Percentiles rank a stretch among this genome's conserved stretches.
Conservation (phyloP, 64 coral and sea anemone species). For the Pachyseris speciosa region DNA sequence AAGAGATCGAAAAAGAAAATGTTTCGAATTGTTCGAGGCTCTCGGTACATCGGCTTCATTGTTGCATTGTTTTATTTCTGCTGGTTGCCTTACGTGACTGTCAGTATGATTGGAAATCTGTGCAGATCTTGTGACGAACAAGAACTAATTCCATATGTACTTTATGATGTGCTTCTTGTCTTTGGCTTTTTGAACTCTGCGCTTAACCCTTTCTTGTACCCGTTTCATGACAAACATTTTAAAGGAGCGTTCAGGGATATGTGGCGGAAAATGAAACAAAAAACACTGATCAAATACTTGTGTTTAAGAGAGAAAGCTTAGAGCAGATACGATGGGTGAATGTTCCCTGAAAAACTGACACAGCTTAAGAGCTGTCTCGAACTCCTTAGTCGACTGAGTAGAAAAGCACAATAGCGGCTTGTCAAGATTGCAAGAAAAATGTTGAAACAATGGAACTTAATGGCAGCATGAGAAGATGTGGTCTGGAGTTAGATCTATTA, state of each 20-base stretch:
- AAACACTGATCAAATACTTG: neutral
- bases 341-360: too few species aligned
- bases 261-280: neutral
- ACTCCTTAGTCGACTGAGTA: too few species aligned
- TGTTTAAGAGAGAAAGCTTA: neutral
- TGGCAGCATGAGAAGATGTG: too few species aligned
- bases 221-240: constrained; percentile 66
- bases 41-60: constrained; percentile 84
- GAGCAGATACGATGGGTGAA: too few species aligned
- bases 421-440: too few species aligned
- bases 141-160: neutral
- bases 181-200: constrained; percentile 65
- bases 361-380: too few species aligned
- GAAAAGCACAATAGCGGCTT: too few species aligned
- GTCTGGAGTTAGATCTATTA: too few species aligned
- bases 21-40: constrained; percentile 54
- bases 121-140: neutral
- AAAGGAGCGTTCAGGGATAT: constrained; percentile 66
- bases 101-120: neutral
- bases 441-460: too few species aligned
- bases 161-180: neutral
- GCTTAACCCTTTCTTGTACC: constrained; percentile 56
- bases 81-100: constrained; percentile 69
- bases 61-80: constrained; percentile 79
- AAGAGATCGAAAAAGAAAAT: constrained; percentile 50